Evolutionary conservation across 2,797 vertebrate genomes (phyloP).

Genomic region (Smutsia temminckii): DNA sequence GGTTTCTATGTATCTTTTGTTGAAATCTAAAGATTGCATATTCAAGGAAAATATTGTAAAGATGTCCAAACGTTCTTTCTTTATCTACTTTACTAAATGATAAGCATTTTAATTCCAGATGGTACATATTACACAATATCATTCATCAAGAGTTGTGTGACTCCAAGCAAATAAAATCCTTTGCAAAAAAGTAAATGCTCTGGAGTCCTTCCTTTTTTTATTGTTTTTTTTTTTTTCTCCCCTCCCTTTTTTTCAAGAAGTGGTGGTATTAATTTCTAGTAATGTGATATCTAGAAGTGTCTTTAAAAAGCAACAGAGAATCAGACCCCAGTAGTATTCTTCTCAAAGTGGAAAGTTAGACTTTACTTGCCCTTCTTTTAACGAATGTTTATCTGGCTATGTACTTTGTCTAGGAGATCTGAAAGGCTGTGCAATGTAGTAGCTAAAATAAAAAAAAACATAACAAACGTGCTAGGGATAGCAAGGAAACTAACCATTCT

Average conservation of each 20-base stretch:
- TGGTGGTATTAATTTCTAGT: constrained; percentile 24
- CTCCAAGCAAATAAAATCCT: constrained; percentile 48
- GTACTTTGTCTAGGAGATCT: not conserved
- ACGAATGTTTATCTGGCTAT: not conserved
- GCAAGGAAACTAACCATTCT: not conserved
- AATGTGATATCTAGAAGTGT: constrained; percentile 38
- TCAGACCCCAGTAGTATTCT: not conserved
- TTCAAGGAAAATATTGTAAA: constrained; percentile 67
- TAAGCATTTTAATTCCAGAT: constrained; percentile 69
- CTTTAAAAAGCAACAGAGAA: constrained; percentile 35
- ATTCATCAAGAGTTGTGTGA: constrained; percentile 66
- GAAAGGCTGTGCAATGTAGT: not conserved
- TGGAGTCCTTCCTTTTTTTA: not conserved
- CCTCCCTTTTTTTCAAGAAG: not conserved
- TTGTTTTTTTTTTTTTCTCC: not conserved
- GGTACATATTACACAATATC: constrained; percentile 48
- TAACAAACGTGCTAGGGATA: not conserved
- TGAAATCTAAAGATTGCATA: constrained; percentile 65
- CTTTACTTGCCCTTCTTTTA: not conserved
- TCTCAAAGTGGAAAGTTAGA: constrained; percentile 61
- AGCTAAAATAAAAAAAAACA: not conserved
- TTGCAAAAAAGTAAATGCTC: not conserved
- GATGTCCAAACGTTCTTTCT: constrained; percentile 64
- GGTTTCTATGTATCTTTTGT: constrained; percentile 41
- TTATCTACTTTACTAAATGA: constrained; percentile 71